Conservation (phyloP, 2,113 vertebrate genomes). For the Sigmodon hispidus region DNA sequence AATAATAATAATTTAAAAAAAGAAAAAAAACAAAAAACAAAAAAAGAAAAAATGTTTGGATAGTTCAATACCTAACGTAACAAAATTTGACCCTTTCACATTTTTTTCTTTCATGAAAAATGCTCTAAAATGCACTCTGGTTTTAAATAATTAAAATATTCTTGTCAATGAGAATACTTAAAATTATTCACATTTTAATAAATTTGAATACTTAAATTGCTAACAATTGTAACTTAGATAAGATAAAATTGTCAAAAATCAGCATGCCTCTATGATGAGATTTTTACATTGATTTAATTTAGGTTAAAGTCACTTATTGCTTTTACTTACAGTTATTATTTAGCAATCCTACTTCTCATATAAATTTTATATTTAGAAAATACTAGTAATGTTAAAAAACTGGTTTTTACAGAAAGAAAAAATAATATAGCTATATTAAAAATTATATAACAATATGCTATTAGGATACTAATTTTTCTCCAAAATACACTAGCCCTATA, state of each 20-base stretch:
- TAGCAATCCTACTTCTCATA: background rate
- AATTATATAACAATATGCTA: background rate
- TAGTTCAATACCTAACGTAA: background rate
- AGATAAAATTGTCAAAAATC: background rate
- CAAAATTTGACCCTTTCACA: background rate
- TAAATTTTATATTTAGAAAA: background rate
- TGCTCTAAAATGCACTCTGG: background rate
- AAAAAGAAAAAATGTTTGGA: background rate
- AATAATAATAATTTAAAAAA: too few species aligned
- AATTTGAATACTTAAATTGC: background rate
- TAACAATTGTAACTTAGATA: background rate
- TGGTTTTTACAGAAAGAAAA: background rate
- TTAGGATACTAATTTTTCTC: background rate
- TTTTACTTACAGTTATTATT: background rate
- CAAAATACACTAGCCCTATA: background rate
- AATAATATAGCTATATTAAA: background rate
- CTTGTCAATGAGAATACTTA: background rate
- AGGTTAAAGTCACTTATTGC: background rate
- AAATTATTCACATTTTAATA: background rate
- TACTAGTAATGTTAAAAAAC: background rate
- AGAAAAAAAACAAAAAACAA: too few species aligned
- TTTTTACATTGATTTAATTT: background rate
- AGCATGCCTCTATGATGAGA: background rate
- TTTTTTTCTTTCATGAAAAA: background rate
- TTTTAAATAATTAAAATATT: background rate